These are phyloP conservation scores for Calidris pugnax DNA, from an alignment of 2,113 vertebrate genomes.

Conservation along the genomic window DNA sequence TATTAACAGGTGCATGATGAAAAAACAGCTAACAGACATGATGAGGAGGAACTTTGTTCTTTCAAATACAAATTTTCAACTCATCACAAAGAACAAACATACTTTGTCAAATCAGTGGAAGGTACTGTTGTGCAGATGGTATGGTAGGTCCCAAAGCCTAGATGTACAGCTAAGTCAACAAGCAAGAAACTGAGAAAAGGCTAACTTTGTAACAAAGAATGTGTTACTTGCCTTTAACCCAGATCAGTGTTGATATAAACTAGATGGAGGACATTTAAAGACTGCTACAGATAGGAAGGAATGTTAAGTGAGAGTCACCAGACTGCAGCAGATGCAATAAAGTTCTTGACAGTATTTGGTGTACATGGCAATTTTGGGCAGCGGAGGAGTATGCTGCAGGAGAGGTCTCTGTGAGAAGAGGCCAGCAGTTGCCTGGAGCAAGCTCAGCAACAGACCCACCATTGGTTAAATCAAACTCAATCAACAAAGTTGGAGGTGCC, in stretches of 20 bases:
- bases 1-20: neutral
- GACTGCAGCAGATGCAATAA: neutral
- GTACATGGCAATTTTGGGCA: accelerated
- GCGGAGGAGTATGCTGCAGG: accelerated
- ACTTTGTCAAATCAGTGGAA: neutral
- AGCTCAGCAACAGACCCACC: neutral
- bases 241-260: neutral
- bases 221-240: neutral
- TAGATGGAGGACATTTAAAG: neutral
- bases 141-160: neutral
- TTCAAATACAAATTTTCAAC: neutral
- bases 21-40: neutral
- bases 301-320: neutral
- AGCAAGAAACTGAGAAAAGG: neutral
- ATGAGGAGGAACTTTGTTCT: neutral
- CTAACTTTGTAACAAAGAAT: neutral
- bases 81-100: neutral
- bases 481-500: neutral
- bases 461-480: neutral
- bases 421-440: neutral
- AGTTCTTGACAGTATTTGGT: neutral
- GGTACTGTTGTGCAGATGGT: neutral
- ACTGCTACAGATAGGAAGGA: neutral
- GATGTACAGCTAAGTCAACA: neutral
- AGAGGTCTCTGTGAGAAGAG: neutral